Evolutionary conservation across 2,888 invertebrate species (phyloP).

Genomic region (Psylliodes chrysocephalus): DNA sequence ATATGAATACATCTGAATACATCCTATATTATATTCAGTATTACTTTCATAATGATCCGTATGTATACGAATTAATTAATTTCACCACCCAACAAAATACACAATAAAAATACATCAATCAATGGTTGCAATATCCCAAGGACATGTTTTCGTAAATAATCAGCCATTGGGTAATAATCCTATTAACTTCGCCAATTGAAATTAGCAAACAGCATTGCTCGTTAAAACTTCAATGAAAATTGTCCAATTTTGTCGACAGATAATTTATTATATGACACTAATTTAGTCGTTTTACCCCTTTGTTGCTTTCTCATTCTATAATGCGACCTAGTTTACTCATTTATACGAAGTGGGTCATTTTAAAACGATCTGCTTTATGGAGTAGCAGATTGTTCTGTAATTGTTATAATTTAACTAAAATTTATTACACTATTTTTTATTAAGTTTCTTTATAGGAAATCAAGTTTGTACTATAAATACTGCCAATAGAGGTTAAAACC

Average conservation of each 20-base stretch:
- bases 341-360: no score
- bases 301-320: neutral
- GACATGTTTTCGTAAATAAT: constrained; percentile 6
- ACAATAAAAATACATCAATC: neutral
- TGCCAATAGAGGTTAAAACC: no score
- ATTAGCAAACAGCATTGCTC: constrained; percentile 21
- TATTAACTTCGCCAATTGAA: constrained; percentile 24
- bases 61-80: no score
- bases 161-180: constrained; percentile 19
- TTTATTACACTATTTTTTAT: no score
- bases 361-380: no score
- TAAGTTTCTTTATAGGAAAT: no score
- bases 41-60: no score
- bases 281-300: constrained; percentile 14
- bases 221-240: constrained; percentile 20
- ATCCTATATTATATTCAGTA: no score
- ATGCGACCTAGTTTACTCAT: neutral
- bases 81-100: neutral
- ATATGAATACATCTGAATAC: no score
- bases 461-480: no score
- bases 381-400: no score
- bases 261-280: constrained; percentile 23
- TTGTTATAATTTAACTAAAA: no score
- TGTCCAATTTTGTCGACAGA: constrained; percentile 24
- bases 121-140: neutral